These are phyloP conservation scores for Crocuta crocuta DNA, from an alignment of 2,113 vertebrate species.

Conservation along the genomic window DNA sequence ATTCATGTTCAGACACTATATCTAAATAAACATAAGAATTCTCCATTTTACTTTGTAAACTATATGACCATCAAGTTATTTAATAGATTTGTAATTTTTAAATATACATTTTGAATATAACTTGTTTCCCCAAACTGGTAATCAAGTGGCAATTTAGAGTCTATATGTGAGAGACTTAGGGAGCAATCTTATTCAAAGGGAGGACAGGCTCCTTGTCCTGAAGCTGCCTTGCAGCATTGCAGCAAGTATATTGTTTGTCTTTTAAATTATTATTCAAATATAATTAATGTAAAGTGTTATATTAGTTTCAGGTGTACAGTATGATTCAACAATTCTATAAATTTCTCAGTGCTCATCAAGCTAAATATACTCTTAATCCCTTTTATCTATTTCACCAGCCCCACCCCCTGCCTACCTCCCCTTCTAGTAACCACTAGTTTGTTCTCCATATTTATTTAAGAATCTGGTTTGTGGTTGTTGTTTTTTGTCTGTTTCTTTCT, in stretches of 20 bases:
- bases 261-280: background rate
- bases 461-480: background rate
- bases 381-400: background rate
- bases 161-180: background rate
- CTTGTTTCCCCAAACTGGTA: background rate
- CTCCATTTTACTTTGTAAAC: background rate
- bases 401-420: background rate
- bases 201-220: background rate
- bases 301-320: background rate
- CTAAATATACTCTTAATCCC: background rate
- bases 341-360: background rate
- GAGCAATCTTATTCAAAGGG: background rate
- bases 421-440: background rate
- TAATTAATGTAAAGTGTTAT: background rate
- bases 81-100: background rate
- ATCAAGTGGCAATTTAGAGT: background rate
- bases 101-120: constrained; percentile 7
- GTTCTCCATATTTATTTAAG: background rate
- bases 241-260: background rate
- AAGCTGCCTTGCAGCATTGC: background rate
- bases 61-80: background rate
- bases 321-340: background rate
- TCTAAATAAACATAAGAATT: constrained; percentile 5
- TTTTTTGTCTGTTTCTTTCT: background rate
- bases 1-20: background rate